Evolutionary conservation across 2,113 vertebrate genomes (phyloP), one percentile per base, ranked within the genome.

Genomic region (Xenus cinereus): DNA sequence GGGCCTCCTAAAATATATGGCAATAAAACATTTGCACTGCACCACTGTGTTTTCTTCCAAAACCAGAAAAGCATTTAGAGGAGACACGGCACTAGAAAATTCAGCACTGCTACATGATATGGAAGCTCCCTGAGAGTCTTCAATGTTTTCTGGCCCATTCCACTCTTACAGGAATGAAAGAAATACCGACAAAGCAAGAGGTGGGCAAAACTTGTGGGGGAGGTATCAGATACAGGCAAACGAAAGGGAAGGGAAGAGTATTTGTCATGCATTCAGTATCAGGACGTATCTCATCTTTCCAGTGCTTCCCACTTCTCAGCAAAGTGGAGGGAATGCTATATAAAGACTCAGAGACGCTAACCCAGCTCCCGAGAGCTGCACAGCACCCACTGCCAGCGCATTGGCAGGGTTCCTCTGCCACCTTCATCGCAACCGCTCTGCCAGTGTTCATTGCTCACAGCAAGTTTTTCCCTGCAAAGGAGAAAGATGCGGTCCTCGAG

Each of bases 381-480:
- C 48, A 76, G 66, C 80, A 71, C n/a, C 6, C 4, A 22, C 66
- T 90, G 68, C 35, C 84, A 94, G 92, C 91, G 57, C 22, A 5
- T 10, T 84, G 91, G 89, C 91, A 66, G 43, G 1, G 45, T 14
- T 96, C 82, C 85, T 54, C 86, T 63, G 87, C 35, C 15, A 0
- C 77, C 73, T 63, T 60, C 91, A n/a, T 53, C 24, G 0, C 72
- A 77, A 75, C 30, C 24, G 3, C 46, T 81, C 78, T 37, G 57
- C 66, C 0, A 0, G 54, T 3, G 0, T 24, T 53, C 66, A 62
- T 21, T 2, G 0, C 45, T 74, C 43, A 26, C 8, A 6, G 79
- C 24, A 27, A 85, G 62, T 7, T 73, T 59, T 86, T 51, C 37
- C n/a, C 87, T 84, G 71, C 33, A 85, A 41, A 57, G n/a, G 6